Conservation (phyloP, 2,888 invertebrate genomes). For the Phengaris arion region DNA sequence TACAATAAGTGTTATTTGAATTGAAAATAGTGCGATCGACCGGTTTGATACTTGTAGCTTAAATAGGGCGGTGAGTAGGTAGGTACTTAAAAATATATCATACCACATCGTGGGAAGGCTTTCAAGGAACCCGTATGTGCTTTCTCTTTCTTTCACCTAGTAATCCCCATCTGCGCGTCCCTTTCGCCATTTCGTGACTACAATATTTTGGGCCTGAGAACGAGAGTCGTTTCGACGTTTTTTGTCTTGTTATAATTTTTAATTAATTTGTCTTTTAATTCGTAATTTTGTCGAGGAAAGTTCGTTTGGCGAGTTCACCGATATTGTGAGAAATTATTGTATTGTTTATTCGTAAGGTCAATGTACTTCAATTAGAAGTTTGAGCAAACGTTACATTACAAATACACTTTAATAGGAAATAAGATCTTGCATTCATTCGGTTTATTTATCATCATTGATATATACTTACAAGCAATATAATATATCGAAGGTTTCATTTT, state of each 20-base stretch:
- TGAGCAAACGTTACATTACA: not conserved
- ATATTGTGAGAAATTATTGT: conserved; percentile 13
- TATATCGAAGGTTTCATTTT: too few species aligned
- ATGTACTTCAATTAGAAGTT: not conserved
- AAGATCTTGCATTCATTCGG: too few species aligned
- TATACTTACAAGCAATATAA: too few species aligned
- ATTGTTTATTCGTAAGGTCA: not conserved
- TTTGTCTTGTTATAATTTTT: conserved; percentile 17
- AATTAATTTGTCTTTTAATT: conserved; percentile 14
- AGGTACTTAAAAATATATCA: conserved; percentile 38
- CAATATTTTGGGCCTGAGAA: conserved; percentile 19
- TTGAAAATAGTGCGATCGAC: conserved; percentile 5
- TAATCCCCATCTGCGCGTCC: not conserved
- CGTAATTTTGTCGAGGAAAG: not conserved
- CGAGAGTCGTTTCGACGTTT: not conserved
- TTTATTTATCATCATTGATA: too few species aligned
- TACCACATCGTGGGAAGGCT: conserved; percentile 40
- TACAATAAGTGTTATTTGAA: conserved; percentile 3
- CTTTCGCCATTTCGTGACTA: conserved; percentile 15
- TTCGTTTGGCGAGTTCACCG: not conserved
- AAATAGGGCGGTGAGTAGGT: conserved; percentile 14
- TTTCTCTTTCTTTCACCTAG: conserved; percentile 22
- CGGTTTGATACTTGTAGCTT: conserved; percentile 9
- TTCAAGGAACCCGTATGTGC: conserved; percentile 33
- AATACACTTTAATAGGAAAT: not conserved